Evolutionary conservation across 2,888 invertebrate species (phyloP), one percentile per base, ranked within the genome.

Genomic region (Drosophila paramelanica): DNA sequence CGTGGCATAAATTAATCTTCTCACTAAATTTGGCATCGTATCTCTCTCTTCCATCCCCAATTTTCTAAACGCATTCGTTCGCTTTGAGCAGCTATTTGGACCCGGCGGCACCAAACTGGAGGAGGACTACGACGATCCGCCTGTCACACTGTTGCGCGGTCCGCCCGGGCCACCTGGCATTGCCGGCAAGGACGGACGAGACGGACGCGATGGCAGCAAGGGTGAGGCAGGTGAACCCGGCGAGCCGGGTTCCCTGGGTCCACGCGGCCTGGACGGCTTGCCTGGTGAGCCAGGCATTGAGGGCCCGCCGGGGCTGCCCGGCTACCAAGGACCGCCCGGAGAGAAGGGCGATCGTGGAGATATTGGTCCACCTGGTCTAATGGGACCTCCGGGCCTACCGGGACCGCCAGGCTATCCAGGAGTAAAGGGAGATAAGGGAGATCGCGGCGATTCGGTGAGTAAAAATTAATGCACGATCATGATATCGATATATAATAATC

Each of bases 381-480:
- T 98, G 95, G 98, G 98, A 78, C 97, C 98, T 36, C 98, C 98
- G 14, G 98, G 98, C 23, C 92, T 96, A 77, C 96, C 96, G 8
- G 96, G 96, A 59, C 96, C 96, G 38, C 96, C 96, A 79, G 97
- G 97, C 3, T 97, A 97, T 93, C 97, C 97, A 3, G 98, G 98
- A 38, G 94, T 95, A 77, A 97, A 97, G 92, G 97, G 98, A 31
- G 97, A 97, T 88, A 97, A 97, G 91, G 97, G 98, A 38, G 97
- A 97, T 91, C 97, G 97, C 91, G 97, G 97, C 36, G 97, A 98
- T 94, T 97, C 97, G 95, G 97, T 97, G 94, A 95, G 95, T 94
- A 79, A 50, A 20, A 7, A 17, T 6, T 20, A 2, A 8, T 7
- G 8, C 10, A 45, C 17, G 5, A 10, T 13, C n/a, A 20, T 25